A percentile compares a stretch with the other conserved stretches of the same genome.
phyloP scores from a whole-genome alignment of 2,888 invertebrate species.

The Cataglyphis altisquamis region DNA sequence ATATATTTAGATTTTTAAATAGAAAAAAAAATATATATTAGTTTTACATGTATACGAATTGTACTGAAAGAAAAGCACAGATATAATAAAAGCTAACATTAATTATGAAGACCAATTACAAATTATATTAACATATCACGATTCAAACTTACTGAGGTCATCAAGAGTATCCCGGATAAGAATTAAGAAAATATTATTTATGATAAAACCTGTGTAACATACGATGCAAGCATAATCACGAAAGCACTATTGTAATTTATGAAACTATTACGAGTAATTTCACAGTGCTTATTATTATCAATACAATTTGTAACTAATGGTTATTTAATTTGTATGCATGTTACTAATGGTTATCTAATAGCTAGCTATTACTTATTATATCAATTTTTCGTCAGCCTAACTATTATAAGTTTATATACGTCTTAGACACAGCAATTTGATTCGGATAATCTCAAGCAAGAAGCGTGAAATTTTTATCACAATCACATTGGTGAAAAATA shows the following conservation, averaged over 20 bases:
- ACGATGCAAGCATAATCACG: not conserved
- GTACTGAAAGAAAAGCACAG: not conserved
- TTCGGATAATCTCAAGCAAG: not conserved
- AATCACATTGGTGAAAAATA: not conserved
- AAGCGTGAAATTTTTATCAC: constrained; percentile 14
- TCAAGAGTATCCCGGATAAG: not conserved
- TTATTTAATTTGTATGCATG: constrained; percentile 5
- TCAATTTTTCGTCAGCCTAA: not conserved
- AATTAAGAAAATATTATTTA: not conserved
- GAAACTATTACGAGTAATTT: not conserved
- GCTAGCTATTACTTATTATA: not conserved
- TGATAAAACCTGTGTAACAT: not conserved
- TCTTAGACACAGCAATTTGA: not conserved
- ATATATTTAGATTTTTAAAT: not conserved
- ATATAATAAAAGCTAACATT: not conserved
- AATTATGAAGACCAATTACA: not conserved
- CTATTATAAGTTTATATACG: not conserved
- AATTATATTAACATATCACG: not conserved
- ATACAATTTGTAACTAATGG: not conserved
- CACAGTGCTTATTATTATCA: constrained; percentile 1
- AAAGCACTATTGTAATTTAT: constrained; percentile 12
- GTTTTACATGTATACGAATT: not conserved
- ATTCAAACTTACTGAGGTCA: not conserved
- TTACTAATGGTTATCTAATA: constrained; percentile 11
- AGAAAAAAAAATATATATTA: not conserved